Base-by-base conservation (phyloP, 2,113 vertebrate genomes). In the Cairina moschata region DNA sequence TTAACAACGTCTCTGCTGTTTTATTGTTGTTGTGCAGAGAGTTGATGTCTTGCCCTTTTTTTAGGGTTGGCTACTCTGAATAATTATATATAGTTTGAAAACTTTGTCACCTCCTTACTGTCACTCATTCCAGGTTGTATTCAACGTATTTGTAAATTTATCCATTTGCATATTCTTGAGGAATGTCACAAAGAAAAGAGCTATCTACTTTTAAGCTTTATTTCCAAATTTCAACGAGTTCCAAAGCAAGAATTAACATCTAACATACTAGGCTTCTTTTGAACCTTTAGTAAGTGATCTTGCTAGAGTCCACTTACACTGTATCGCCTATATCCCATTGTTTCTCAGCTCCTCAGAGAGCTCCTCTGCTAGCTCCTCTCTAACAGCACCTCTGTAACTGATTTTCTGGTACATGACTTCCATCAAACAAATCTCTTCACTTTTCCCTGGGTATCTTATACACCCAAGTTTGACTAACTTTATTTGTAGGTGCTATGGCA, bases 111-210 rank as follows among this genome's bases (percentile, higher is more conserved):
- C 36, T 46, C 48, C 25, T 86, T 87, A 23, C 26, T 83, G 12
- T 90, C 23, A 15, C 17, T 76, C 18, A 50, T 77, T 90, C 17
- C 18, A 66, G 44, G n/a, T 38, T 66, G 20, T 28, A 34, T 54
- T 62, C 13, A 67, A n/a, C 23, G 4, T 16, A 9, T 44, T 56
- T 0, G 1, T 78, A 67, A 78, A 67, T 1, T 0, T 32, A 55
- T 17, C 21, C 22, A 21, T 55, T 32, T 82, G 29, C 52, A 72
- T 17, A 26, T 73, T 82, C 17, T 82, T 59, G 31, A 18, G 4
- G 17, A 86, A 48, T 54, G 65, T 66, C 2, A 32, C 48, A 13
- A 72, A 67, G 52, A 32, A 72, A 77, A 72, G 60, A 15, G 6
- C n/a, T 13, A 4, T 20, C 6, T 67, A 36, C 13, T 80, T 84